A percentile compares a stretch with the other conserved stretches of the same genome.
Conservation (phyloP, 2,797 vertebrate species). For the Kryptopterus vitreolus region DNA sequence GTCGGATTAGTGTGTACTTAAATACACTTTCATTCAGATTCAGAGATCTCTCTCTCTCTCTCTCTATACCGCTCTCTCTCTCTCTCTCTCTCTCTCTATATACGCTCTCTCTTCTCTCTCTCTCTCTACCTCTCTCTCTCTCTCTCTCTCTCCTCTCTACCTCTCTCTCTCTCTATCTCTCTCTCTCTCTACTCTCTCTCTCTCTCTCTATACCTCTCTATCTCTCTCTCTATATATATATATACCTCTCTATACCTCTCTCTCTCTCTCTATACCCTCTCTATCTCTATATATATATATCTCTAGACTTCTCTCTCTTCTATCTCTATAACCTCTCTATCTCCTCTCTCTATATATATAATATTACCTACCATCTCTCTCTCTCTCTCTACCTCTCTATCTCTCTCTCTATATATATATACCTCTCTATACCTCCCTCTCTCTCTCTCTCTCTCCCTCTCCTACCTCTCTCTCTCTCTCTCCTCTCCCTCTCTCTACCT, state of each 20-base stretch:
- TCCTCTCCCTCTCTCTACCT: neutral
- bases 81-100: too few relatives aligned
- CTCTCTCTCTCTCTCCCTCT: neutral
- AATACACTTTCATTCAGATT: neutral
- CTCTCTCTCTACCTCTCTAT: slow-evolving; percentile 10
- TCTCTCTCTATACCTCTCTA: slow-evolving; percentile 10
- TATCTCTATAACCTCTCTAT: slow-evolving; percentile 5
- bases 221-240: too few relatives aligned
- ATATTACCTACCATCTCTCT: neutral
- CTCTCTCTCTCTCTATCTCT: too few relatives aligned
- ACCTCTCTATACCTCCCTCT: neutral
- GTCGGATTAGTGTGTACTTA: neutral
- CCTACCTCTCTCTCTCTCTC: too few relatives aligned
- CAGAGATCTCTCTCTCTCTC: neutral
- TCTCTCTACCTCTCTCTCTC: too few relatives aligned
- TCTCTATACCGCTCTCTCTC: too few relatives aligned
- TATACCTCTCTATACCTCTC: neutral
- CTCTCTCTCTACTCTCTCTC: too few relatives aligned
- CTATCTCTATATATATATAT: too few relatives aligned
- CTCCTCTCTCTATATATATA: too few relatives aligned
- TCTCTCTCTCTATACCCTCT: slow-evolving; percentile 5
- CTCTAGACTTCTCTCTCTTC: neutral
- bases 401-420: too few relatives aligned
- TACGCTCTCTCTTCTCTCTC: neutral
- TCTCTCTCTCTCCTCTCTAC: too few relatives aligned